Evolutionary conservation across 2,888 invertebrate species (phyloP).

Genomic region (Peribatodes rhomboidaria): DNA sequence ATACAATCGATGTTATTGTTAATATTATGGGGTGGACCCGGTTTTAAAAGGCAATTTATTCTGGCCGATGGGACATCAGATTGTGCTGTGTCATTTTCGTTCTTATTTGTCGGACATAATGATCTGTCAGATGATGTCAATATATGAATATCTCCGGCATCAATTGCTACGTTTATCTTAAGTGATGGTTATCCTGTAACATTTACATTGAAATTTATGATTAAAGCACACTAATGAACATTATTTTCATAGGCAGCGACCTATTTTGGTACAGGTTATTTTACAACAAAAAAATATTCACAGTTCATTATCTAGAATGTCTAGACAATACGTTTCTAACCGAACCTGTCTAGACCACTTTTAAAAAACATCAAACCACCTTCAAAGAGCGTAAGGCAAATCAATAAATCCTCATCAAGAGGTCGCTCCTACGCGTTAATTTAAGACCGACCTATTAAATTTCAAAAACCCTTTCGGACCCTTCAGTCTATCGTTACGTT

Average conservation of each 20-base stretch:
- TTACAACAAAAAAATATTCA: too few relatives aligned
- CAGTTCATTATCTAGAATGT: too few relatives aligned
- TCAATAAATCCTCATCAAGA: conserved; percentile 74
- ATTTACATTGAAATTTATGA: background rate
- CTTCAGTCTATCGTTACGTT: conserved; percentile 55
- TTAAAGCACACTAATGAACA: background rate
- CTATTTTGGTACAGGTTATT: too few relatives aligned
- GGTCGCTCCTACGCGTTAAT: conserved; percentile 60
- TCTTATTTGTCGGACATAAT: conserved; percentile 46
- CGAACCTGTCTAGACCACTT: conserved; percentile 33
- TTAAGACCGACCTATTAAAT: conserved; percentile 69
- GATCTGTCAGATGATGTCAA: conserved; percentile 25
- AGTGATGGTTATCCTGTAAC: conserved; percentile 1
- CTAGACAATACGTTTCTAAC: background rate
- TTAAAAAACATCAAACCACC: conserved; percentile 29
- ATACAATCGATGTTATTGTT: conserved; percentile 80
- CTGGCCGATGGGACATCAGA: conserved; percentile 73
- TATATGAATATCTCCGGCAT: conserved; percentile 8
- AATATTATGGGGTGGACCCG: conserved; percentile 76
- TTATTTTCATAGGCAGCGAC: background rate
- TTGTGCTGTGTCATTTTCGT: conserved; percentile 71
- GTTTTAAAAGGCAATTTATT: conserved; percentile 82
- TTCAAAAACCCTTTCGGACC: conserved; percentile 72
- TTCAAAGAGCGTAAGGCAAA: conserved; percentile 47
- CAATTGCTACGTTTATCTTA: conserved; percentile 9